A percentile compares a stretch with the other conserved stretches of the same genome.
Conservation (phyloP, 2,113 vertebrate species). For the Heterochromis multidens region DNA sequence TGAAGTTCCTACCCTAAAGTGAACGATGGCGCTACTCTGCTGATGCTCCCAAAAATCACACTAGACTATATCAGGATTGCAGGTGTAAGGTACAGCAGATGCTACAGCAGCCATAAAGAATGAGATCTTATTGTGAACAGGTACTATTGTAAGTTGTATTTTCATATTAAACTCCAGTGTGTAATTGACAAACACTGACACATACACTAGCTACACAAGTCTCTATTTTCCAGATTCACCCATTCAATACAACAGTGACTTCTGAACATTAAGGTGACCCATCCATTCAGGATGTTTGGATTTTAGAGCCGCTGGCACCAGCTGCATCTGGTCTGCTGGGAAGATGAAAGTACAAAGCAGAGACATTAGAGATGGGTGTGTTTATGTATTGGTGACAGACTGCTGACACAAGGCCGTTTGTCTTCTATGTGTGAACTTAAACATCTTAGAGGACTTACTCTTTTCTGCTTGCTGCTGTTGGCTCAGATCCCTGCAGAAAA, state of each 20-base stretch:
- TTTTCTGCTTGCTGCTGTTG: conserved; percentile 43
- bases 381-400: conserved; percentile 47
- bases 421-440: conserved; percentile 41
- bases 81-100: conserved; percentile 11
- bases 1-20: conserved; percentile 34
- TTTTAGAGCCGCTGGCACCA: conserved; percentile 64
- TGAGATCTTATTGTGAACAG: conserved; percentile 23
- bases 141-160: conserved; percentile 17
- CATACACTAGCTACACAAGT: conserved; percentile 1
- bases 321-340: conserved; percentile 46
- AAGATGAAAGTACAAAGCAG: conserved; percentile 24
- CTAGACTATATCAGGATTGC: neutral
- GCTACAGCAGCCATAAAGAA: conserved; percentile 41
- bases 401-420: conserved; percentile 16
- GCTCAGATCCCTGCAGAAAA: conserved; percentile 72
- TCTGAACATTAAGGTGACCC: conserved; percentile 23
- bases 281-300: conserved; percentile 21
- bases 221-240: conserved; percentile 3
- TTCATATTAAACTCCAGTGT: conserved; percentile 36
- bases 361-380: conserved; percentile 29
- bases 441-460: conserved; percentile 59
- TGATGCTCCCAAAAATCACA: conserved; percentile 16
- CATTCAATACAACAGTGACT: conserved; percentile 20
- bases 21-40: conserved; percentile 34
- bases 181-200: conserved; percentile 20